Evolutionary conservation across 2,113 vertebrate species (phyloP), one percentile per base, ranked within the genome.

Genomic region (Sinosuthora webbiana): DNA sequence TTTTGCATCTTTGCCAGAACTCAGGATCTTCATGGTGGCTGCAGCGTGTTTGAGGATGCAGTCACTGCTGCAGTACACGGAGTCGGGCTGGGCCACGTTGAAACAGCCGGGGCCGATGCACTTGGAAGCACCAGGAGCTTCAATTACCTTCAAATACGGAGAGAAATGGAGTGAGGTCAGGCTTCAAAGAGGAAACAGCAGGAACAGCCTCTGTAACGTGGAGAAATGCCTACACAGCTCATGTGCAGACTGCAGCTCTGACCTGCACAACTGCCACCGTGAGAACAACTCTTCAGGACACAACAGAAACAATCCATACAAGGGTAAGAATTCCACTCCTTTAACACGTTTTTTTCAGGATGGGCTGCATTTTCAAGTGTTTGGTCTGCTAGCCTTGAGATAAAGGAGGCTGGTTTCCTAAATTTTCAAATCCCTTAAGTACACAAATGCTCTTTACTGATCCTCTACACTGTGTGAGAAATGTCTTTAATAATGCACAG

Each of bases 11-110:
- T 99, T 99, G 74, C 98, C 97, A 47, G 96, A 97, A 53, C 98
- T 98, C 37, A 99, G 92, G 47, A 98, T 97, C 97, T 98, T 99
- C 99, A 99, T 99, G 4, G 99, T 98, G 45, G 98, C 97, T 3
- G 99, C 98, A 20, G 99, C 99, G 0, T 99, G 99, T 87, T 98
- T 99, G 44, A 99, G 98, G 83, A 99, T 99, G 94, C 99, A 99
- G 81, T 98, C 98, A 5, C 96, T 99, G 95, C 99, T 99, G 92
- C 99, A 99, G 95, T 99, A 99, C 59, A 99, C 99, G 0, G 99
- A 99, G 87, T 99, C 99, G 0, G 98, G 98, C 69, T 99, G 97
- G 8, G 99, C 99, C 76, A 98, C 95, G 11, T 97, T 98, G 27
- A 90, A 96, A 89, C 99, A 99, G 60, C 98, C 98, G 1, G 99